Conservation (phyloP, 2,888 invertebrate species). For the Meiosimyza decipiens region DNA sequence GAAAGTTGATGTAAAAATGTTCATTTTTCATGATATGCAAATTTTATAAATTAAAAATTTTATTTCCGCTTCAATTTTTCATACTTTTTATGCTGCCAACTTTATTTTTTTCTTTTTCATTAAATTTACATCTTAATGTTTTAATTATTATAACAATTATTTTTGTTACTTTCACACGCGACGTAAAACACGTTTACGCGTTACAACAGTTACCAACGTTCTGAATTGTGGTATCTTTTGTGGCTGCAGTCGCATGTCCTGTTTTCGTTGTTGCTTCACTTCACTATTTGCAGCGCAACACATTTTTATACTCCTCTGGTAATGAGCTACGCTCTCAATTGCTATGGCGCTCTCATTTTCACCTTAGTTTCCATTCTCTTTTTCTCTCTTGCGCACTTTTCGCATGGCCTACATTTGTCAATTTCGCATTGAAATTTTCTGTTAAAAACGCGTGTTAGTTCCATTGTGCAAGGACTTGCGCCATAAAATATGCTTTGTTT, state of each 20-base stretch:
- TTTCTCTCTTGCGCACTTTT: background rate
- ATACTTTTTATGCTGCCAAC: no score
- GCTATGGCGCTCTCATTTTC: no score
- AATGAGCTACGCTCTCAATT: no score
- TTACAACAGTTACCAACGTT: conserved; percentile 59
- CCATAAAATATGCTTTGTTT: background rate
- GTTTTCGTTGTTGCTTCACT: conserved; percentile 39
- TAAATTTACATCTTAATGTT: background rate
- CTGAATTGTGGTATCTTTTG: conserved; percentile 47
- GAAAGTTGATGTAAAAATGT: background rate
- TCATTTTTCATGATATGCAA: background rate
- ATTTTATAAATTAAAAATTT: background rate
- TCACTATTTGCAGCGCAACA: conserved; percentile 1
- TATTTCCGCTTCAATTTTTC: no score
- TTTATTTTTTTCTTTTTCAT: background rate
- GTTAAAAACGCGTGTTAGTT: background rate
- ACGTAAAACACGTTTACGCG: conserved; percentile 56
- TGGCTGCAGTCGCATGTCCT: conserved; percentile 40
- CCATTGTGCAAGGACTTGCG: conserved; percentile 29
- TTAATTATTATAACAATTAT: background rate
- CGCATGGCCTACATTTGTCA: background rate
- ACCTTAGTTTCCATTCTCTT: no score
- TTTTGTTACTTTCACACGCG: conserved; percentile 10
- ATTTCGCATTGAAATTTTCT: background rate
- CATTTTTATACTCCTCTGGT: background rate